Base-by-base conservation (phyloP, 1,140 invertebrate genomes). In the Drosophila rufa region DNA sequence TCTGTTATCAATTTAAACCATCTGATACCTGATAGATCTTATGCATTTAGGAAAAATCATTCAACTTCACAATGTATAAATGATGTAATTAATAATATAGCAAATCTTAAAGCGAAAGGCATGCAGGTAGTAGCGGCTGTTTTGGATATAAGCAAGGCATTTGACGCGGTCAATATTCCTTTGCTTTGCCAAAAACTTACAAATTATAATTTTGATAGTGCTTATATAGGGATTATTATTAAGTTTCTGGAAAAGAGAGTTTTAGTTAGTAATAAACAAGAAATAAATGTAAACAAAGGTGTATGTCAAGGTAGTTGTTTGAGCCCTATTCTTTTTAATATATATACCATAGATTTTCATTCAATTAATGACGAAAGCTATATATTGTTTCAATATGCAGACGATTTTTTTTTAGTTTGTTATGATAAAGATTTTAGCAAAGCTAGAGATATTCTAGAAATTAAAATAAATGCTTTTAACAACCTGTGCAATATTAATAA, bases 1-100 rank as follows among this genome's bases (percentile, higher is more conserved):
- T 38, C 36, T 38, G 4, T 12, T 38, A 38, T 38, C 11, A 12
- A 38, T 38, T 38, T 38, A 3, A 14, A 14, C 14, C 36, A 14
- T 38, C 12, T 38, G 3, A 3, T 55, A n/a, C 51, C n/a, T 33
- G 12, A 55, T 36, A 15, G 36, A n/a, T 38, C n/a, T 55, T 33
- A 17, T n/a, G 36, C 51, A 11, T 40, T 55, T 38, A 40, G 51
- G 9, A 17, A 38, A 14, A 55, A 55, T 27, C 51, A 38, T n/a
- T 55, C 25, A 9, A 55, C 53, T 19, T 36, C 19, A 11, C 53
- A 56, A 11, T 56, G 36, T 36, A 25, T 56, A 4, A 56, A 56
- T 19, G 36, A 56, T 22, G 30, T 40, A 14, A 25, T 40, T 38
- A 56, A 56, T 19, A 56, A 40, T 12, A 40, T 56, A 19, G n/a